phyloP scores from a whole-genome alignment of 1,140 invertebrate genomes.

The Drosophila watanabei region DNA sequence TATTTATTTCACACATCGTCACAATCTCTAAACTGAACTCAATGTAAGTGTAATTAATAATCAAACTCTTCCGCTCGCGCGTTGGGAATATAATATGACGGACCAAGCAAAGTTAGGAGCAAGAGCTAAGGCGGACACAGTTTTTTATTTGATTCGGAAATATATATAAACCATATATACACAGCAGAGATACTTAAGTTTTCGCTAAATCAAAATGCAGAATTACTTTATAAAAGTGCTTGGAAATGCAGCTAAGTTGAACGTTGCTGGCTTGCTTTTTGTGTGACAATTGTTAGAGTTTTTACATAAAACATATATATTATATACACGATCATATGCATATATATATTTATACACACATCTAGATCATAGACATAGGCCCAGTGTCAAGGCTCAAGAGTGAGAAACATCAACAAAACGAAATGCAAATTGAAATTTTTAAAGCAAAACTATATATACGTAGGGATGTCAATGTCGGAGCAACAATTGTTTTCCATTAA shows the following conservation, averaged over 20 bases:
- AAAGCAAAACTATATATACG: slow-evolving; percentile 38
- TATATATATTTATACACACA: slow-evolving; percentile 55
- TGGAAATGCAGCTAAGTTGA: slow-evolving; percentile 64
- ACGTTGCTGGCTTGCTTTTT: slow-evolving; percentile 71
- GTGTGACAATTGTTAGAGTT: slow-evolving; percentile 75
- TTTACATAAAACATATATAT: slow-evolving; percentile 58
- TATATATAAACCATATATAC: slow-evolving; percentile 33
- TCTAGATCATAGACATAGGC: slow-evolving; percentile 62
- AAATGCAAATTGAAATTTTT: slow-evolving; percentile 58
- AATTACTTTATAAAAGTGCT: slow-evolving; percentile 73
- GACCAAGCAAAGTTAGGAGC: slow-evolving; percentile 71
- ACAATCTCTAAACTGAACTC: slow-evolving; percentile 30
- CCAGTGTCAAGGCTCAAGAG: slow-evolving; percentile 80
- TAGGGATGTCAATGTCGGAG: slow-evolving; percentile 33
- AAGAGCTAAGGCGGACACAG: slow-evolving; percentile 45
- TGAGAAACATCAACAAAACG: slow-evolving; percentile 54
- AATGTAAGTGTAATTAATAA: slow-evolving; percentile 47
- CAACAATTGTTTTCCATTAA: slow-evolving; percentile 76
- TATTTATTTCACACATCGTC: slow-evolving; percentile 70
- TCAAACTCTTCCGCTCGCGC: slow-evolving; percentile 68
- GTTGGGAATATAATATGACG: slow-evolving; percentile 61
- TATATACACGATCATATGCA: slow-evolving; percentile 49
- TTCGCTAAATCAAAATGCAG: slow-evolving; percentile 59
- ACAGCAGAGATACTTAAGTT: slow-evolving; percentile 58
- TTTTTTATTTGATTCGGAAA: slow-evolving; percentile 39